A percentile compares a stretch with the other conserved stretches of the same genome.
phyloP scores from a whole-genome alignment of 2,113 vertebrate genomes.

The Oncorhynchus keta region DNA sequence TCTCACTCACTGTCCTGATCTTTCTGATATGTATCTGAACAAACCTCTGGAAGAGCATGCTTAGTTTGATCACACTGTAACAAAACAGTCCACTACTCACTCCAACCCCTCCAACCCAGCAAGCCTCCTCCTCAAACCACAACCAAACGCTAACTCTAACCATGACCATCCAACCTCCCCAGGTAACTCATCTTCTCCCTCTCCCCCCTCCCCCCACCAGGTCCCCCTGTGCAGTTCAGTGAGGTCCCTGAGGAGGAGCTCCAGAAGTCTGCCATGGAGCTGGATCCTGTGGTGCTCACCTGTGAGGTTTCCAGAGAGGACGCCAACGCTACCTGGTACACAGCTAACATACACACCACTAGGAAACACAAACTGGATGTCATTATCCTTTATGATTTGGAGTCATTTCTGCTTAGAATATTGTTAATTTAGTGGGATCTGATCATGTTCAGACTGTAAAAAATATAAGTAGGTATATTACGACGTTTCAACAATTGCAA shows the following conservation, averaged over 20 bases:
- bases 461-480: too few relatives aligned
- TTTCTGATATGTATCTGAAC: neutral
- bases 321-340: slow-evolving; percentile 61
- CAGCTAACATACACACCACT: neutral
- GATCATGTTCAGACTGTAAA: too few relatives aligned
- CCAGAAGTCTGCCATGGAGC: slow-evolving; percentile 69
- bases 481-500: too few relatives aligned
- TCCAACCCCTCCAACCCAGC: neutral
- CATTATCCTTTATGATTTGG: neutral
- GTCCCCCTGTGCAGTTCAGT: slow-evolving; percentile 64
- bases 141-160: neutral
- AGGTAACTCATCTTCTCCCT: neutral
- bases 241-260: slow-evolving; percentile 60
- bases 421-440: neutral
- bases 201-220: slow-evolving; percentile 35
- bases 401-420: neutral
- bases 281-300: slow-evolving; percentile 73
- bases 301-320: slow-evolving; percentile 72
- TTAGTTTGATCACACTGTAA: too few relatives aligned
- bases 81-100: neutral
- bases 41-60: too few relatives aligned
- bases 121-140: neutral
- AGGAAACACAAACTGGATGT: neutral
- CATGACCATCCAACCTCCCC: neutral
- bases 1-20: neutral